Evolutionary conservation across 1,140 invertebrate species (phyloP).

Genomic region (Metaphire vulgaris): DNA sequence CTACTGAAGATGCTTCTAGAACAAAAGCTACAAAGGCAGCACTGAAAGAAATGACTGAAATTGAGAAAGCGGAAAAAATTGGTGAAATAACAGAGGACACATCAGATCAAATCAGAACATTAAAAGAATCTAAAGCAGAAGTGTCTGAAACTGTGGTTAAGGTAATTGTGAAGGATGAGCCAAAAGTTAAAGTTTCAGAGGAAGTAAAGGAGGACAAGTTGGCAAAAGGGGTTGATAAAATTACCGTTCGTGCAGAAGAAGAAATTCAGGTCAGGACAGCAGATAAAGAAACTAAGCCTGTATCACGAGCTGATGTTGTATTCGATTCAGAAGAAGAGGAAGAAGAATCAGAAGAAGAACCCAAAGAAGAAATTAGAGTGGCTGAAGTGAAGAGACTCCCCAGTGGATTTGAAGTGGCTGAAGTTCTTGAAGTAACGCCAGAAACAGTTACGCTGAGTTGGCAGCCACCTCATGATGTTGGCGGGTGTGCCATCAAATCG

Average conservation of each 20-base stretch:
- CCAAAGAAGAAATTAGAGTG: not conserved
- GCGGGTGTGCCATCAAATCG: conserved; percentile 84
- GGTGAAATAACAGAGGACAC: too few relatives aligned
- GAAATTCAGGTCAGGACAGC: not conserved
- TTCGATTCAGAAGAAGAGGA: not conserved
- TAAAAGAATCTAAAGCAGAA: not conserved
- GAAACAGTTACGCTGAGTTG: conserved; percentile 81
- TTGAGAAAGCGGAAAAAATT: too few relatives aligned
- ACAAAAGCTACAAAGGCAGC: too few relatives aligned
- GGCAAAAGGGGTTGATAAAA: too few relatives aligned
- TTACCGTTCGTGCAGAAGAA: not conserved
- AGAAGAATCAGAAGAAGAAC: not conserved
- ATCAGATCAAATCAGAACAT: too few relatives aligned
- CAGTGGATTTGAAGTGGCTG: conserved; percentile 36
- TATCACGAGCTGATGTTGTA: not conserved
- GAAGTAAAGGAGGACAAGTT: not conserved
- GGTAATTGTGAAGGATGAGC: too few relatives aligned
- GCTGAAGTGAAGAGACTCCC: not conserved
- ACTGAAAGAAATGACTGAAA: too few relatives aligned
- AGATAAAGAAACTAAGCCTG: not conserved
- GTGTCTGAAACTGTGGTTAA: not conserved
- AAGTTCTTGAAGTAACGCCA: conserved; percentile 82
- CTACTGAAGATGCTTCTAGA: too few relatives aligned
- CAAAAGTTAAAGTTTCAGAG: not conserved
- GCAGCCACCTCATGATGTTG: conserved; percentile 82